Conservation (phyloP, 2,113 vertebrate genomes). For the Oophaga pumilio region DNA sequence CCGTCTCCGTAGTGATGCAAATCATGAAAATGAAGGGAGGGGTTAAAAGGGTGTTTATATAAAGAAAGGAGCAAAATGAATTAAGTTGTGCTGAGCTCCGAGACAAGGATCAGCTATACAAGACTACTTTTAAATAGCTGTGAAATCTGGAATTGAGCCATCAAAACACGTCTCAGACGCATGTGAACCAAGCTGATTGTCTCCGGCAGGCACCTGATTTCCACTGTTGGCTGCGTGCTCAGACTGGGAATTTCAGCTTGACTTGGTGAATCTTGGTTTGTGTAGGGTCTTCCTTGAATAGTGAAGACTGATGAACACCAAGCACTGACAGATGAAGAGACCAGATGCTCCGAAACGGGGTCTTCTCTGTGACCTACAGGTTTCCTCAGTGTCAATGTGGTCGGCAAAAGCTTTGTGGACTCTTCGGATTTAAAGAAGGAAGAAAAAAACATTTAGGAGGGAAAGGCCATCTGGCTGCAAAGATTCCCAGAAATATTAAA, state of each 20-base stretch:
- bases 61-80: slow-evolving; percentile 71
- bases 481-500: slow-evolving; percentile 10
- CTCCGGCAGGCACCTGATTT: slow-evolving; percentile 69
- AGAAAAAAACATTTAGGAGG: neutral
- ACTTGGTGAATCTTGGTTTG: slow-evolving; percentile 20
- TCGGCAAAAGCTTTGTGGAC: slow-evolving; percentile 11
- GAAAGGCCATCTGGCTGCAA: slow-evolving; percentile 32
- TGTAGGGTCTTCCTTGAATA: slow-evolving; percentile 46
- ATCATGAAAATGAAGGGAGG: slow-evolving; percentile 69
- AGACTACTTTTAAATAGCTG: slow-evolving; percentile 74
- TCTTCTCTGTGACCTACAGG: slow-evolving; percentile 7
- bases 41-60: slow-evolving; percentile 68
- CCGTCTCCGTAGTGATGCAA: slow-evolving; percentile 76
- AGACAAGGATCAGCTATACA: slow-evolving; percentile 74
- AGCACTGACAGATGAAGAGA: slow-evolving; percentile 58
- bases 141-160: slow-evolving; percentile 76
- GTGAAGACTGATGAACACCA: neutral
- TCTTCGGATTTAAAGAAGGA: slow-evolving; percentile 15
- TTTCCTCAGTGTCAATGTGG: slow-evolving; percentile 18
- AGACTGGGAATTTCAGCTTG: slow-evolving; percentile 68
- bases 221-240: slow-evolving; percentile 60
- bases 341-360: slow-evolving; percentile 22
- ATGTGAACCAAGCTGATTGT: slow-evolving; percentile 70
- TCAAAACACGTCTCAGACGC: slow-evolving; percentile 70
- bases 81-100: slow-evolving; percentile 74